A percentile compares a stretch with the other conserved stretches of the same genome.
phyloP scores from a whole-genome alignment of 2,113 vertebrate species.

The Notarius lentiginosus region DNA sequence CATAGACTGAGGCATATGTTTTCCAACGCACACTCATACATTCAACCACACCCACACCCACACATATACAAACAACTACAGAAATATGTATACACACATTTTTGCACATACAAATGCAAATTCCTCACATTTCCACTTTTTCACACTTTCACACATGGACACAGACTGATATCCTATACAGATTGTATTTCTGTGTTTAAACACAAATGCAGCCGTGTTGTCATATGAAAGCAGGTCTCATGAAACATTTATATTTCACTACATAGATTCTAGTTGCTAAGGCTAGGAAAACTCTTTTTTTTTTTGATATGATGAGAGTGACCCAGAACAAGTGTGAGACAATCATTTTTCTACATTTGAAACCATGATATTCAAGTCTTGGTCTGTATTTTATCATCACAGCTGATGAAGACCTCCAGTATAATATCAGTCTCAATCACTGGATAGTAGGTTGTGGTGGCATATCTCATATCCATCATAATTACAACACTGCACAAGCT shows the following conservation, averaged over 20 bases:
- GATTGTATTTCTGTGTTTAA: slow-evolving; percentile 29
- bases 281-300: slow-evolving; percentile 50
- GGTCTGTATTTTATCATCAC: not conserved
- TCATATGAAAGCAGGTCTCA: slow-evolving; percentile 66
- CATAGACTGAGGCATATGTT: slow-evolving; percentile 62
- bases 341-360: not conserved
- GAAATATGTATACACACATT: slow-evolving; percentile 43
- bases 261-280: slow-evolving; percentile 57
- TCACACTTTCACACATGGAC: slow-evolving; percentile 12
- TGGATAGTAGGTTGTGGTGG: not conserved
- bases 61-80: not conserved
- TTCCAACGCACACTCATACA: slow-evolving; percentile 46
- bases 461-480: not conserved
- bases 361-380: slow-evolving; percentile 5
- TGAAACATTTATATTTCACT: slow-evolving; percentile 70
- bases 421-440: not conserved
- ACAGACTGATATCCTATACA: slow-evolving; percentile 34
- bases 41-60: not conserved
- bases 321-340: slow-evolving; percentile 1
- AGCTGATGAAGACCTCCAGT: slow-evolving; percentile 13
- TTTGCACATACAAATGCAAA: slow-evolving; percentile 1
- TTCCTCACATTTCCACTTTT: not conserved
- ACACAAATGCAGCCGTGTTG: slow-evolving; percentile 58
- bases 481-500: not conserved
- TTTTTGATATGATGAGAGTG: slow-evolving; percentile 10